Evolutionary conservation across 2,113 vertebrate genomes (phyloP).

Genomic region (Stegostoma tigrinum): DNA sequence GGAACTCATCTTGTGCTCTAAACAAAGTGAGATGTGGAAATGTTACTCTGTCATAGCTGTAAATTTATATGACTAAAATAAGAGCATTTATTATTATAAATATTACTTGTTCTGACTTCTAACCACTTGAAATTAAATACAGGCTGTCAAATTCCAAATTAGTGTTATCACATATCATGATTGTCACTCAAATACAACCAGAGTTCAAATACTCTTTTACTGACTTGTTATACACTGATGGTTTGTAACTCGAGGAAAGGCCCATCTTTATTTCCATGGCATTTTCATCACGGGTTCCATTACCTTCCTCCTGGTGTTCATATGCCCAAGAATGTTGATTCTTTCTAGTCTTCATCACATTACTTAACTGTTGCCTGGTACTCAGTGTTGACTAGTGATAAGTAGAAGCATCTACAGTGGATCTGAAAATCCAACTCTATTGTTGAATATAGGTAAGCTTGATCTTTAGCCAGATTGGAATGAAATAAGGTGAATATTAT

Average conservation of each 20-base stretch:
- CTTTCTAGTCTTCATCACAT: not conserved
- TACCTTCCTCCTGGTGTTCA: not conserved
- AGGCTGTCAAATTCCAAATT: not conserved
- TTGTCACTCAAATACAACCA: not conserved
- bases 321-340: not conserved
- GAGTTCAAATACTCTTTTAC: not conserved
- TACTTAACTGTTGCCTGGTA: not conserved
- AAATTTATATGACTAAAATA: not conserved
- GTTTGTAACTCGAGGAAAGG: not conserved
- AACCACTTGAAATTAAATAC: not conserved
- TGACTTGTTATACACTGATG: not conserved
- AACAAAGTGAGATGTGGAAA: not conserved
- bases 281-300: not conserved
- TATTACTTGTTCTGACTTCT: not conserved
- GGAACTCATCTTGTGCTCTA: not conserved
- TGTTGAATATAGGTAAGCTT: not conserved
- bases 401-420: not conserved
- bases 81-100: not conserved
- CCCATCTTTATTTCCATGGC: not conserved
- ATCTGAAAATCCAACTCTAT: not conserved
- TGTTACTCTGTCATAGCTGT: not conserved
- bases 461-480: not conserved
- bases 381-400: not conserved
- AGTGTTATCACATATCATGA: not conserved
- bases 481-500: not conserved